Conservation (phyloP, 2,113 vertebrate genomes). For the Sander vitreus region DNA sequence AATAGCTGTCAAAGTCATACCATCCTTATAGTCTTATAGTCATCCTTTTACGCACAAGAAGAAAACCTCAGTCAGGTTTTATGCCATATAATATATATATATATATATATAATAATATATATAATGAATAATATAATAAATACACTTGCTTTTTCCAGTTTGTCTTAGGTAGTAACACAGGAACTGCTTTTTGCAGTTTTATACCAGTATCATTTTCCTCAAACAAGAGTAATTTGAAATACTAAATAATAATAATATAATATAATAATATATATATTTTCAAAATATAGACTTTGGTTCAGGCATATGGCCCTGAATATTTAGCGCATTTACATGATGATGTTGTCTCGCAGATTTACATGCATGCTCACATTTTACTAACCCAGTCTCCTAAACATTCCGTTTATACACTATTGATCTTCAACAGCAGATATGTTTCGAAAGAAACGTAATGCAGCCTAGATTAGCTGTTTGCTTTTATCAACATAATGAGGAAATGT, state of each 20-base stretch:
- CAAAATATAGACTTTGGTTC: not conserved
- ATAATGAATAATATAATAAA: not conserved
- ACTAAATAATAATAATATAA: too few species aligned
- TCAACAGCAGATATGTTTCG: not conserved
- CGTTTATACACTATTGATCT: not conserved
- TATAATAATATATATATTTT: too few species aligned
- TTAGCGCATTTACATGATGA: too few species aligned
- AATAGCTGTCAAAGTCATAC: not conserved
- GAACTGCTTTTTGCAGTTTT: conserved; percentile 6
- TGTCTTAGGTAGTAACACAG: not conserved
- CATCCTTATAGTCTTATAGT: too few species aligned
- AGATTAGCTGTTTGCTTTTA: too few species aligned
- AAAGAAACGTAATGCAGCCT: not conserved
- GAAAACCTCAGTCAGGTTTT: not conserved
- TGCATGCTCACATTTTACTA: not conserved
- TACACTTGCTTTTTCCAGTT: not conserved
- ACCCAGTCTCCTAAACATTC: not conserved
- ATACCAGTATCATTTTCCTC: too few species aligned
- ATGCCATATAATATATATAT: conserved; percentile 1
- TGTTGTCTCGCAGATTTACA: not conserved
- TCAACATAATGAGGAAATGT: not conserved
- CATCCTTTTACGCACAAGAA: too few species aligned
- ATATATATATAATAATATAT: too few species aligned
- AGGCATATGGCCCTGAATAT: not conserved
- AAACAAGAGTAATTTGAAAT: not conserved